Percentiles rank a stretch among this genome's conserved stretches.
Evolutionary conservation across 1,140 invertebrate genomes (phyloP).

Genomic region (Lamellibrachia luymesi): DNA sequence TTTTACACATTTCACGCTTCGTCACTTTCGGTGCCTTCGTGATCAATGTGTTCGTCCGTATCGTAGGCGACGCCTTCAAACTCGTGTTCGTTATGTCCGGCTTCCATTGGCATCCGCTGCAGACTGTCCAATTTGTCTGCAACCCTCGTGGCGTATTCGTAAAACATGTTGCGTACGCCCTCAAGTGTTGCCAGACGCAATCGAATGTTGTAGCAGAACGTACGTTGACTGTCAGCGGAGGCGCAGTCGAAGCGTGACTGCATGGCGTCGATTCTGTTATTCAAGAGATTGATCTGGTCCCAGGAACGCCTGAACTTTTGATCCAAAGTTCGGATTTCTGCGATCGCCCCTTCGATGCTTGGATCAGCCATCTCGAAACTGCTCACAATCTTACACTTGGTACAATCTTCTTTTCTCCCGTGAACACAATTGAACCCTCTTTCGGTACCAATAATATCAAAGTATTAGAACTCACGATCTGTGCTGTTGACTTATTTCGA

Average conservation of each 20-base stretch:
- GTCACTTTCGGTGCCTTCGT: not conserved
- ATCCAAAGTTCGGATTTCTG: not conserved
- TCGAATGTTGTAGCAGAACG: conserved; percentile 42
- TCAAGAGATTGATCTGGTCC: conserved; percentile 41
- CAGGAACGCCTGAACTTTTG: conserved; percentile 36
- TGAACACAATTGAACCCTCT: too few species aligned
- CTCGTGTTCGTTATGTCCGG: not conserved
- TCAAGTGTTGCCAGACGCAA: conserved; percentile 43
- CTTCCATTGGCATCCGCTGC: not conserved
- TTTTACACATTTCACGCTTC: not conserved
- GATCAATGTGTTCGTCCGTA: not conserved
- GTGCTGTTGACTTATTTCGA: too few species aligned
- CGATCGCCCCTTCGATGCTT: not conserved
- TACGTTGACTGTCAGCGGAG: conserved; percentile 35
- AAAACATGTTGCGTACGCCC: conserved; percentile 47
- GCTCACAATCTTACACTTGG: not conserved
- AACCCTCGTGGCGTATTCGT: conserved; percentile 42
- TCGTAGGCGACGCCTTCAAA: not conserved
- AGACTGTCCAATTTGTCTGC: conserved; percentile 41
- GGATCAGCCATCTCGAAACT: not conserved
- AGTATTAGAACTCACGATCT: too few species aligned
- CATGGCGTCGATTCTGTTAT: conserved; percentile 38
- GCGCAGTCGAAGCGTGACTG: conserved; percentile 41
- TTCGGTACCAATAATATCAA: too few species aligned
- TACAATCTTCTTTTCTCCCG: too few species aligned